These are phyloP conservation scores for Drosophila kohkoa DNA, from an alignment of 1,140 invertebrate species.

Conservation along the genomic window DNA sequence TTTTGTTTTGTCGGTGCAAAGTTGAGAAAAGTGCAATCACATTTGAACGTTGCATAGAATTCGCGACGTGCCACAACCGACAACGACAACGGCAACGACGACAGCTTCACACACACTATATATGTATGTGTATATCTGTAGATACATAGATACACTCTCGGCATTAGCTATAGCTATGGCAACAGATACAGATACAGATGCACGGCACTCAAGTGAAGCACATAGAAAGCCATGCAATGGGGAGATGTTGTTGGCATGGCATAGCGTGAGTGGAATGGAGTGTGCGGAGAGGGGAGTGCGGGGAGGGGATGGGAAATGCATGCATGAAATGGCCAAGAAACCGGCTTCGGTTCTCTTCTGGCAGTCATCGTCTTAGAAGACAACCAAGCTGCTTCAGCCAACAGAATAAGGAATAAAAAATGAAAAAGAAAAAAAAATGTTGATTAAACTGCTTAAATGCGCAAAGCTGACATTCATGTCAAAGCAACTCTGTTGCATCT, in stretches of 20 bases:
- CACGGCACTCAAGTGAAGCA: conserved; percentile 42
- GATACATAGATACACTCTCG: conserved; percentile 34
- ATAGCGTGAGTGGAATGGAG: neutral
- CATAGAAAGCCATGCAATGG: conserved; percentile 42
- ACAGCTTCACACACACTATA: conserved; percentile 1
- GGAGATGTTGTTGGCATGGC: neutral
- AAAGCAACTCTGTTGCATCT: conserved; percentile 63
- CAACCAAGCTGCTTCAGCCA: conserved; percentile 18
- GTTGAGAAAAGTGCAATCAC: conserved; percentile 59
- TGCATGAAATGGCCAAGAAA: conserved; percentile 59
- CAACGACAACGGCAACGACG: conserved; percentile 20
- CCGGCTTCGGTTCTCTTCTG: conserved; percentile 42
- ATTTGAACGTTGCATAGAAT: conserved; percentile 52
- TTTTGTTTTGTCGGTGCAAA: conserved; percentile 33
- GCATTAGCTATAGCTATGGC: conserved; percentile 36
- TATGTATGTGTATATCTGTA: conserved; percentile 5
- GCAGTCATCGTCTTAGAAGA: conserved; percentile 42
- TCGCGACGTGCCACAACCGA: conserved; percentile 35
- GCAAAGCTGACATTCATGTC: conserved; percentile 82
- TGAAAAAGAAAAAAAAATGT: conserved; percentile 43
- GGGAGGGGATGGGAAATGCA: conserved; percentile 23
- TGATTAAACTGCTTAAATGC: conserved; percentile 82
- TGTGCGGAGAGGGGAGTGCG: neutral
- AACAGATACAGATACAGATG: conserved; percentile 16
- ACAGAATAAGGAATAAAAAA: conserved; percentile 41